Base-by-base conservation (phyloP, 1,140 invertebrate genomes). In the Orchesella cincta region DNA sequence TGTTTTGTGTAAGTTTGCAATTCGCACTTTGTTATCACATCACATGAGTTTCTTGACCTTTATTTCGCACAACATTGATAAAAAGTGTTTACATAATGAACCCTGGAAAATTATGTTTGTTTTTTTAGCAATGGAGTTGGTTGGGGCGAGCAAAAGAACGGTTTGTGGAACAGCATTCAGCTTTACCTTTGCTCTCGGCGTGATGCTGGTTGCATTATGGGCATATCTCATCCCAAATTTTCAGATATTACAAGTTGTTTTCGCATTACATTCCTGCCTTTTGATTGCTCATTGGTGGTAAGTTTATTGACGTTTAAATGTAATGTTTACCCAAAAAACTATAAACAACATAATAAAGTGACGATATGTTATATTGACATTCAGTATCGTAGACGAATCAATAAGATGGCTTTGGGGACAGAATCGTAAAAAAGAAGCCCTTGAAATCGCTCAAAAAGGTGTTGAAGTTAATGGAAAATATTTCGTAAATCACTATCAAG, bases 361-460 rank as follows among this genome's bases (percentile, higher is more conserved):
- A n/a, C 46, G n/a, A 51, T 51, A 14, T 51, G 46, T 67, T 28
- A 12, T 12, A 67, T 16, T 28, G 26, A 16, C 78, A 77, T n/a
- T n/a, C 8, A 87, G 86, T 93, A 85, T 93, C 0, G 91, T 94
- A 87, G 93, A 94, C 77, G 93, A 95, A 86, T 94, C 93, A 1
- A 92, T 93, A 0, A 88, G 93, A 34, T 94, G 93, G 93, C 85
- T 94, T 1, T 94, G 93, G 92, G 89, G 91, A 8, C 91, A 94
- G 83, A 92, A 92, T 0, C 88, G 91, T 52, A 85, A 87, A 0
- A 87, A 88, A 35, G 92, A 93, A 84, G 90, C 93, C 0, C 87
- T 93, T 0, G 85, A 87, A 0, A 93, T 94, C 71, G 88, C 94
- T 1, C 87, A 90, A 81, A 92, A 89, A 82, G 93, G 89, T 28